Percentiles rank a stretch among this genome's conserved stretches.
phyloP scores from a whole-genome alignment of 2,888 invertebrate species.

The Crepidodera aurea region DNA sequence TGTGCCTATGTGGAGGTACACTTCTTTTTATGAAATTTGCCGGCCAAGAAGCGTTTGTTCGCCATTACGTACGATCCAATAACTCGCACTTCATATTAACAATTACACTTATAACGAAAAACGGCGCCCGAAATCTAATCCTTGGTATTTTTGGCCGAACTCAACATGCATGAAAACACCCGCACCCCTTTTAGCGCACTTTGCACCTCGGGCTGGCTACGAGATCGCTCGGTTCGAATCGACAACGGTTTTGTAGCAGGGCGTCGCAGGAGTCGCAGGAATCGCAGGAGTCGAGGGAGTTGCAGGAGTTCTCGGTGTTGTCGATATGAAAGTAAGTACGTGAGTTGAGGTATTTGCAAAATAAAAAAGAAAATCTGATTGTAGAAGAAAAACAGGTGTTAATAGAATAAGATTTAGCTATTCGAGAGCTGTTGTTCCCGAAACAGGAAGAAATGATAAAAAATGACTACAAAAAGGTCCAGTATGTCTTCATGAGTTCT shows the following conservation, averaged over 20 bases:
- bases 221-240: conserved; percentile 21
- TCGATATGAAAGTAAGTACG: background rate
- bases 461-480: no score
- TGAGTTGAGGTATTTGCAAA: no score
- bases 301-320: conserved; percentile 9
- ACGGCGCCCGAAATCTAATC: conserved; percentile 19
- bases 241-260: conserved; percentile 21
- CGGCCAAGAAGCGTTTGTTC: conserved; percentile 2
- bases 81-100: conserved; percentile 24
- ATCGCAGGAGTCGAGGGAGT: conserved; percentile 15
- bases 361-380: no score
- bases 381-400: no score
- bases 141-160: conserved; percentile 25
- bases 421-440: no score
- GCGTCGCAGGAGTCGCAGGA: conserved; percentile 26
- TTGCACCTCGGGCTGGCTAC: conserved; percentile 18
- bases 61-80: conserved; percentile 24
- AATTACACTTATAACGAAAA: conserved; percentile 21
- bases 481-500: no score
- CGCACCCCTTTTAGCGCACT: conserved; percentile 37
- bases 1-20: conserved; percentile 47
- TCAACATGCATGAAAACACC: conserved; percentile 31
- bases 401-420: no score
- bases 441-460: no score
- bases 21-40: conserved; percentile 41